These are phyloP conservation scores for Mythimna vitellina DNA, from an alignment of 2,888 invertebrate species.

Conservation along the genomic window DNA sequence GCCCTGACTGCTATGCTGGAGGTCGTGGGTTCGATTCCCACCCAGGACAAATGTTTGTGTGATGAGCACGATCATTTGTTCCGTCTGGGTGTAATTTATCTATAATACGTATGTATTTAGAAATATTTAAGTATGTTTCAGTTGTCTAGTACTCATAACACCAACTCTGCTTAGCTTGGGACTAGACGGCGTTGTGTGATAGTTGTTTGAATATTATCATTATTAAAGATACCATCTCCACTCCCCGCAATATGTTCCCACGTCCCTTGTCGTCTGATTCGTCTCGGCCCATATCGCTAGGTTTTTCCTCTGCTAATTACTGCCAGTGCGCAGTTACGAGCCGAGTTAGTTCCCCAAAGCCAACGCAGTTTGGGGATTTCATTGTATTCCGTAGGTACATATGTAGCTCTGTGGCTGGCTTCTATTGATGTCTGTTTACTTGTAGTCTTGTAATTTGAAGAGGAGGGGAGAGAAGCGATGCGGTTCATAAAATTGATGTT, in stretches of 20 bases:
- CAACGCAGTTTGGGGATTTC: constrained; percentile 69
- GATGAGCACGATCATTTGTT: no score
- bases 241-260: constrained; percentile 8
- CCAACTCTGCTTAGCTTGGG: no score
- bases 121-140: no score
- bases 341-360: constrained; percentile 66
- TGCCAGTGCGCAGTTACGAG: constrained; percentile 69
- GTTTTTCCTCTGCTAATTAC: constrained; percentile 84
- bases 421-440: constrained; percentile 30
- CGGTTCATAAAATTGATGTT: background rate
- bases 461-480: no score
- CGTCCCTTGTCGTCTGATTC: constrained; percentile 69
- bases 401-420: constrained; percentile 21
- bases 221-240: constrained; percentile 16
- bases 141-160: no score
- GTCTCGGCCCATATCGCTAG: constrained; percentile 83
- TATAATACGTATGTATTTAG: no score
- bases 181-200: no score
- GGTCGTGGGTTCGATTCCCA: no score
- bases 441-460: constrained; percentile 8
- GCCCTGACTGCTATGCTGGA: no score
- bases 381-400: constrained; percentile 54
- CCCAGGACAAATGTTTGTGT: no score
- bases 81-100: no score
- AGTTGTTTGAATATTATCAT: no score